Conservation (phyloP, 2,797 vertebrate genomes). For the Trichosurus vulpecula region DNA sequence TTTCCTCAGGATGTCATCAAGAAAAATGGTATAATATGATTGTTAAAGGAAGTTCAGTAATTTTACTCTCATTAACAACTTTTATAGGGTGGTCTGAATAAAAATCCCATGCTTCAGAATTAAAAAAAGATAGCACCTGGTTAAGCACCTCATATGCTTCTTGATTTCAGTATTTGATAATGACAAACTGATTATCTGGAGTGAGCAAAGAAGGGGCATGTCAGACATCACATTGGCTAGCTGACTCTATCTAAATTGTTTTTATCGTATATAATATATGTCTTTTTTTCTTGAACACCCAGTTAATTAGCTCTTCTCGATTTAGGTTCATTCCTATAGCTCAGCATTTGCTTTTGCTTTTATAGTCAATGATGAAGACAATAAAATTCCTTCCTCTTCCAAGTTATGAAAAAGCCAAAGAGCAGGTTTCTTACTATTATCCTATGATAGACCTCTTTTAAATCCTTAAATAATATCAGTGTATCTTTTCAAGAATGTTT, state of each 20-base stretch:
- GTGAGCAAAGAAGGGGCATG: background rate
- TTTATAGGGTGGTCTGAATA: background rate
- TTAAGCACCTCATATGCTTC: background rate
- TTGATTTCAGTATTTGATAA: background rate
- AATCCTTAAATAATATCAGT: slow-evolving; percentile 46
- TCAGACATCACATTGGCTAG: background rate
- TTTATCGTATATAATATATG: background rate
- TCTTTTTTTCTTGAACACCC: background rate
- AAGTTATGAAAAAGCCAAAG: background rate
- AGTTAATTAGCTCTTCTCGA: background rate
- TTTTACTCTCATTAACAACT: slow-evolving; percentile 28
- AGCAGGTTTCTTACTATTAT: background rate
- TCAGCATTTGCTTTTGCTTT: background rate
- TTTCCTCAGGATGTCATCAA: slow-evolving; percentile 49
- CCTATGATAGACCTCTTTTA: slow-evolving; percentile 27
- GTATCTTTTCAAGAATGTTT: slow-evolving; percentile 74
- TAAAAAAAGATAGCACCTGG: slow-evolving; percentile 21
- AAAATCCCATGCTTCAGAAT: slow-evolving; percentile 42
- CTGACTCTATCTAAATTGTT: background rate
- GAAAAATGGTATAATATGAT: slow-evolving; percentile 20
- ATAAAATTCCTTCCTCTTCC: background rate
- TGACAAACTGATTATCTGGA: background rate
- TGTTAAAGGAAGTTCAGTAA: slow-evolving; percentile 47
- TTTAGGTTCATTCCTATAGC: background rate
- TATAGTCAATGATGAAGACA: background rate